Base-by-base conservation (phyloP, 2,888 invertebrate species). In the Dicycla oo region DNA sequence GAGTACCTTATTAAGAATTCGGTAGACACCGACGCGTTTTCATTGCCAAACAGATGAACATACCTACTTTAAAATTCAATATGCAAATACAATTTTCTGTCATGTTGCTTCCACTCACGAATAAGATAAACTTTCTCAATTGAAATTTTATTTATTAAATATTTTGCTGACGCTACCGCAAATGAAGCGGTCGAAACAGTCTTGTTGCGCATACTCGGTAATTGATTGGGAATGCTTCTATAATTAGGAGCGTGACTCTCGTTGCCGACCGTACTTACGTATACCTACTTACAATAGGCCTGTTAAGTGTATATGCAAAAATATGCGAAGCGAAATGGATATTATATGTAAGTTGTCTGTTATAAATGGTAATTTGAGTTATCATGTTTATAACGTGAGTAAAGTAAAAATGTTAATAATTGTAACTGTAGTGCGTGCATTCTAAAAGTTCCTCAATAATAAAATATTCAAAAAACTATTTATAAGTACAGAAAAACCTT, bases 201-300 rank as follows among this genome's bases (percentile, higher is more conserved):
- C 89, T 93, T 93, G 91, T 95, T 94, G 90, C 88, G 85, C 88
- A 88, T 89, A 86, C 89, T 86, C 91, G 91, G 93, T 96, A 96
- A 96, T 96, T 95, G 96, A 96, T 96, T 96, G 95, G 95, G 94
- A 95, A 94, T 95, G 95, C 94, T 94, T 95, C 96, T 96, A 96
- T 96, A 96, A 95, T 96, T 96, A 96, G 95, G 94, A 92, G 94
- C 93, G 89, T 93, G 94, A 95, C 95, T 94, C 92, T 89, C 84
- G 88, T 89, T 92, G 92, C 92, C 86, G 90, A 91, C 92, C 81
- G 86, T 93, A 92, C 92, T 76, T 73, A 81, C 57, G 58, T 70
- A 70, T 79, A 76, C 30, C 58, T 57, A 75, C 43, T n/a, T 72
- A 63, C 54, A 79, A 34, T 67, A 56, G 43, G n/a, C 63, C 53